Conservation (phyloP, 2,797 vertebrate species). For the Meda fulgida region DNA sequence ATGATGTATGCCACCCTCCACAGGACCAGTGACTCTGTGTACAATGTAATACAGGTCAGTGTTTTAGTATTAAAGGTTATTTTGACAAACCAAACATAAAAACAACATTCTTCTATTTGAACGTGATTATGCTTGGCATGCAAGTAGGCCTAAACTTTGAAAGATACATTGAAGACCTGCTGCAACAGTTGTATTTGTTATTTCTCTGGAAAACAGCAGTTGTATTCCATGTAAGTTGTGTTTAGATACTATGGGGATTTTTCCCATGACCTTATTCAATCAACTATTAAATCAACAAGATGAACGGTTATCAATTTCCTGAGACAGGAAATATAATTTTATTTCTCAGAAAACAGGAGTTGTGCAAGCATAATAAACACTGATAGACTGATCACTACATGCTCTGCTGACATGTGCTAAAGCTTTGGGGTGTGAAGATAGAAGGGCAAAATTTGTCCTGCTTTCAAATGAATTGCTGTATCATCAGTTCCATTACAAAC, state of each 20-base stretch:
- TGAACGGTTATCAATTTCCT: background rate
- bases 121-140: background rate
- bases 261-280: constrained; percentile 8
- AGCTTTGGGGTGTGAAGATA: background rate
- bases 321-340: background rate
- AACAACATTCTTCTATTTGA: background rate
- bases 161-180: background rate
- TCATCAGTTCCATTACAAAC: background rate
- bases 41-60: constrained; percentile 26
- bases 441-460: background rate
- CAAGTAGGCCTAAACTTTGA: background rate
- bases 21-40: constrained; percentile 1
- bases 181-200: background rate
- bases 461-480: background rate
- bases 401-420: background rate
- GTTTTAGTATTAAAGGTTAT: background rate
- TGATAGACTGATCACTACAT: background rate
- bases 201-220: too few relatives aligned
- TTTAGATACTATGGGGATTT: background rate
- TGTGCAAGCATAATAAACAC: constrained; percentile 14
- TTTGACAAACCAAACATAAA: background rate
- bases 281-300: background rate
- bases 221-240: background rate
- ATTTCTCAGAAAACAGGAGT: constrained; percentile 14
- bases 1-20: constrained; percentile 1